A percentile compares a stretch with the other conserved stretches of the same genome.
Conservation (phyloP, 2,888 invertebrate genomes). For the Trichogramma dendrolimi region DNA sequence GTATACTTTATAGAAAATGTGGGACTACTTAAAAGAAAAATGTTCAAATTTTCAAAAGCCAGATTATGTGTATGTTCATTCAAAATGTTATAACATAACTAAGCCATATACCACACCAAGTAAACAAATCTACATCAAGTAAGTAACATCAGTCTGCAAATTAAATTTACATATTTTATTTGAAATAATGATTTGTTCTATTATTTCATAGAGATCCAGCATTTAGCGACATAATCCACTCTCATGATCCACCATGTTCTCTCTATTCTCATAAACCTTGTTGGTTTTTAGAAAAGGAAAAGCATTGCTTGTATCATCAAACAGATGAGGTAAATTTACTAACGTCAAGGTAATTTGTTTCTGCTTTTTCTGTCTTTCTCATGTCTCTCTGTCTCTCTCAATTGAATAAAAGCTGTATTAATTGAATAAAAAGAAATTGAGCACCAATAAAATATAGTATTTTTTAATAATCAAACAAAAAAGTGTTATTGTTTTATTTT, state of each 20-base stretch:
- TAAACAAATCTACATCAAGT: constrained; percentile 39
- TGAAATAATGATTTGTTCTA: constrained; percentile 6
- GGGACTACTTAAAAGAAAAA: constrained; percentile 31
- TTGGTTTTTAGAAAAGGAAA: constrained; percentile 40
- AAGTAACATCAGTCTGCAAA: constrained; percentile 12
- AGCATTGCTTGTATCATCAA: constrained; percentile 31
- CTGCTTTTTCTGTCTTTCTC: too few relatives aligned
- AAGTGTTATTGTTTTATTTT: too few relatives aligned
- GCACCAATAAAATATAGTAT: too few relatives aligned
- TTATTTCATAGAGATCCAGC: constrained; percentile 37
- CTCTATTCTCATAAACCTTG: constrained; percentile 38
- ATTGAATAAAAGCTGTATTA: too few relatives aligned
- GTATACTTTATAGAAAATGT: constrained; percentile 27
- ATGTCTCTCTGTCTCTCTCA: too few relatives aligned
- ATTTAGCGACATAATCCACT: constrained; percentile 38
- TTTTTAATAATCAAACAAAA: too few relatives aligned
- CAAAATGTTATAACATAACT: constrained; percentile 33
- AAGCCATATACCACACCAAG: constrained; percentile 29
- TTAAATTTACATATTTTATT: not conserved
- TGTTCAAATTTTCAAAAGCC: constrained; percentile 36
- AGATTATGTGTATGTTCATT: constrained; percentile 37
- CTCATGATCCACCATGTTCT: constrained; percentile 34
- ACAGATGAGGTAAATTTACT: constrained; percentile 36
- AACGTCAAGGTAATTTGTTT: not conserved
- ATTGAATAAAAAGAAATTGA: too few relatives aligned